These are phyloP conservation scores for Atopsyche davidsoni DNA, from an alignment of 1,140 invertebrate genomes.

Conservation along the genomic window DNA sequence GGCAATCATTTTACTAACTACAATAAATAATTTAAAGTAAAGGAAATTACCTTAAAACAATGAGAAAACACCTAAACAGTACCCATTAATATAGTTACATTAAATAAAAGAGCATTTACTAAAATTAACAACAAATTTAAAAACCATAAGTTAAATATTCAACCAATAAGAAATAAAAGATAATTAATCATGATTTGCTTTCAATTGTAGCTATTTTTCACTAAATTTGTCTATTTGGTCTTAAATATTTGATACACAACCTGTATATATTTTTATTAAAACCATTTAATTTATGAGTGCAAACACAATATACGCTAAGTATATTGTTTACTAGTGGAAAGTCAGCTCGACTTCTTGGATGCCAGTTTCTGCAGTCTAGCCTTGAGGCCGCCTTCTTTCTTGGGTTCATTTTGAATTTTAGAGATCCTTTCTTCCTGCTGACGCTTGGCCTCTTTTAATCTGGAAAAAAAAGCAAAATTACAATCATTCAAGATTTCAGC, in stretches of 20 bases:
- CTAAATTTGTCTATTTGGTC: not conserved
- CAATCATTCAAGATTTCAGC: too few relatives aligned
- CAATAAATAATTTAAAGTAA: too few relatives aligned
- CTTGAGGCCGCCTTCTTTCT: constrained; percentile 56
- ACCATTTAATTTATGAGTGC: not conserved
- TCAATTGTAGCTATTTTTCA: not conserved
- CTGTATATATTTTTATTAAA: not conserved
- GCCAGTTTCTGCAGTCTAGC: constrained; percentile 52
- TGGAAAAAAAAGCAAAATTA: constrained; percentile 34
- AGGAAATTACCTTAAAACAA: too few relatives aligned
- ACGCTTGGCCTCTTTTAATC: constrained; percentile 59
- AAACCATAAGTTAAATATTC: too few relatives aligned
- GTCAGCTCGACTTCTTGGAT: constrained; percentile 34
- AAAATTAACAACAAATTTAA: too few relatives aligned
- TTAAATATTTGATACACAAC: not conserved
- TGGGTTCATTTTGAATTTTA: constrained; percentile 45
- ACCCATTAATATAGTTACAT: too few relatives aligned
- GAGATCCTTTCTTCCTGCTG: constrained; percentile 52
- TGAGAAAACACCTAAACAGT: too few relatives aligned
- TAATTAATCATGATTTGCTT: too few relatives aligned
- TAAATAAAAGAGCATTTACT: too few relatives aligned
- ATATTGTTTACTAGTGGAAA: not conserved
- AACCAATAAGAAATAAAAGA: too few relatives aligned
- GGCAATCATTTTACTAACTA: too few relatives aligned
- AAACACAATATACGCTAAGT: not conserved